These are phyloP conservation scores for Porites australiensis DNA, from an alignment of 64 coral and sea anemone species.

Conservation along the genomic window DNA sequence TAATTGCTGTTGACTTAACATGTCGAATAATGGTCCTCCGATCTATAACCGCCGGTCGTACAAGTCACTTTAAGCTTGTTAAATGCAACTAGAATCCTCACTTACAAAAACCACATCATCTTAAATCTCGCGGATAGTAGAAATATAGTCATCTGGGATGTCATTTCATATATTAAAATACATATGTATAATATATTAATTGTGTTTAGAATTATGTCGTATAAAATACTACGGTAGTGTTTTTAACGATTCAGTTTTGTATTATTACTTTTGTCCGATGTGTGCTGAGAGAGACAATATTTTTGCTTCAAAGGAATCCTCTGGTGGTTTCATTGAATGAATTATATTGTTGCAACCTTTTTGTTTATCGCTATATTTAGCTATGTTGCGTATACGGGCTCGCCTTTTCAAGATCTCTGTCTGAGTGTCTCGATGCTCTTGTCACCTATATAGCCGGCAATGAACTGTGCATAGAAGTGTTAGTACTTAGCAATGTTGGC, in stretches of 20 bases:
- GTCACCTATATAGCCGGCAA: conserved; percentile 13
- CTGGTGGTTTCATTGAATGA: background rate
- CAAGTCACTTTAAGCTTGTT: conserved; percentile 23
- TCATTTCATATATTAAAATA: too few species aligned
- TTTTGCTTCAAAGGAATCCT: conserved; percentile 6
- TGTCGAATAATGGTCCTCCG: background rate
- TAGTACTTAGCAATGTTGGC: conserved; percentile 21
- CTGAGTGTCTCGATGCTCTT: background rate
- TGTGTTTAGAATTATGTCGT: too few species aligned
- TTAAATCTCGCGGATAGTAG: background rate
- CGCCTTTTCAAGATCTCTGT: conserved; percentile 17
- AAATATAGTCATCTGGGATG: background rate
- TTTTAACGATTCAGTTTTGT: background rate
- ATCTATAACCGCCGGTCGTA: background rate
- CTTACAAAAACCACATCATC: background rate
- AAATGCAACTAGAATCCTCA: background rate
- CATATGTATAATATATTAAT: too few species aligned
- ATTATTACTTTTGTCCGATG: background rate
- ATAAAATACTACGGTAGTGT: too few species aligned
- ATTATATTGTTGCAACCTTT: conserved; percentile 25
- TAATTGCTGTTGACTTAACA: background rate
- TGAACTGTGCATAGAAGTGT: background rate
- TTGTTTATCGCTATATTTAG: conserved; percentile 21
- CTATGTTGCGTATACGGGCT: background rate
- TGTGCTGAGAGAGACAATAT: conserved; percentile 21